phyloP scores from a whole-genome alignment of 2,888 invertebrate species.

The Dusona sp. region DNA sequence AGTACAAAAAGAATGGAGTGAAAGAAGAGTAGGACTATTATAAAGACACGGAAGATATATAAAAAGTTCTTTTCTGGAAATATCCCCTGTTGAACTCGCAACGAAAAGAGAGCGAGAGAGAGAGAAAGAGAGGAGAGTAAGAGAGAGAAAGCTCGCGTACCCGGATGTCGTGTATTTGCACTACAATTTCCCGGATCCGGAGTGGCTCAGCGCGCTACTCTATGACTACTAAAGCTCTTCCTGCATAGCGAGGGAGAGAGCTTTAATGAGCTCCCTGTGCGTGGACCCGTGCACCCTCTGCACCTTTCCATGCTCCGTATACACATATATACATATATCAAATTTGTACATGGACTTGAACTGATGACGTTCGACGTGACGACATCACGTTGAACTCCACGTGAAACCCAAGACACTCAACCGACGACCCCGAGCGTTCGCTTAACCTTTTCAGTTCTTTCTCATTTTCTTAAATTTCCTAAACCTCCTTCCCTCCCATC shows the following conservation, averaged over 20 bases:
- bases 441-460: conserved; percentile 4
- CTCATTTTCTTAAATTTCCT: background rate
- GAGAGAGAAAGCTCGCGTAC: conserved; percentile 39
- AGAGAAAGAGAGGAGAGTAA: conserved; percentile 37
- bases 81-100: conserved; percentile 51
- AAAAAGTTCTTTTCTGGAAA: conserved; percentile 58
- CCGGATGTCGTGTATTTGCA: conserved; percentile 68
- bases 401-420: conserved; percentile 25
- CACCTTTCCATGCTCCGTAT: conserved; percentile 42
- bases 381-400: conserved; percentile 27
- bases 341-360: conserved; percentile 34
- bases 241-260: conserved; percentile 58
- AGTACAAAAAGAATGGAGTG: conserved; percentile 33
- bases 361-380: conserved; percentile 47
- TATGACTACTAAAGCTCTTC: conserved; percentile 66
- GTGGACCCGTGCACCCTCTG: conserved; percentile 63
- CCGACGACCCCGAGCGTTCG: conserved; percentile 22
- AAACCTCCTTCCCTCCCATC: background rate
- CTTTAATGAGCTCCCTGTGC: conserved; percentile 69
- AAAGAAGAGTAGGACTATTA: conserved; percentile 28
- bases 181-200: conserved; percentile 69
- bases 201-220: conserved; percentile 63
- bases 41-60: conserved; percentile 38
- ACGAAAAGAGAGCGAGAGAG: conserved; percentile 30
- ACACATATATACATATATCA: conserved; percentile 1